A percentile compares a stretch with the other conserved stretches of the same genome.
phyloP scores from a whole-genome alignment of 2,113 vertebrate species.

The Thermophis baileyi region DNA sequence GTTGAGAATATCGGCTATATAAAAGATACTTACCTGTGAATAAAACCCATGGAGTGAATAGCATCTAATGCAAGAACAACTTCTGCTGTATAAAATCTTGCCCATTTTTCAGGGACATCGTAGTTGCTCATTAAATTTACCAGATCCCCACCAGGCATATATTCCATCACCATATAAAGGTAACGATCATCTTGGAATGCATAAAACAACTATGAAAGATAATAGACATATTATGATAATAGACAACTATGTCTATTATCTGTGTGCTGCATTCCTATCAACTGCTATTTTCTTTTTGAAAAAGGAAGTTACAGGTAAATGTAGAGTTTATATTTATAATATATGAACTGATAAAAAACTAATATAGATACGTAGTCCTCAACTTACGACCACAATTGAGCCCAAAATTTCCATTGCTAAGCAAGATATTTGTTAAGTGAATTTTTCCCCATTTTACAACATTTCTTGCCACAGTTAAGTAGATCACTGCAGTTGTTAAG shows the following conservation, averaged over 20 bases:
- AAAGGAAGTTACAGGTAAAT: not conserved
- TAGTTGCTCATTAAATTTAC: conserved; percentile 99
- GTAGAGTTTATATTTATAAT: not conserved
- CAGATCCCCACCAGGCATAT: conserved; percentile 97
- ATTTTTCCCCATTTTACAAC: not conserved
- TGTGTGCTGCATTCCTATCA: not conserved
- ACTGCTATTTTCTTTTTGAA: not conserved
- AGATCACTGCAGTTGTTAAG: not conserved
- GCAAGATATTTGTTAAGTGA: not conserved
- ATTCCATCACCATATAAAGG: conserved; percentile 99
- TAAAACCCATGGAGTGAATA: conserved; percentile 98
- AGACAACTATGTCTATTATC: too few species aligned
- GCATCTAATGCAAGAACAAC: conserved; percentile 96
- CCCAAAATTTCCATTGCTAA: not conserved
- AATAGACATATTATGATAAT: too few species aligned
- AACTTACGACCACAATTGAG: not conserved
- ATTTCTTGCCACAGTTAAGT: not conserved
- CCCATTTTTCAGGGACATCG: conserved; percentile 98
- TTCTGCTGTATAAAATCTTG: conserved; percentile 96
- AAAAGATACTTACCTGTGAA: conserved; percentile 82
- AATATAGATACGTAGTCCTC: not conserved
- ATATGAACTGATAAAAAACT: not conserved
- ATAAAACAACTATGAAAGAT: conserved; percentile 85
- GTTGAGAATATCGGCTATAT: not conserved
- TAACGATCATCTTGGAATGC: conserved; percentile 98